phyloP scores from a whole-genome alignment of 2,797 vertebrate genomes.

The Apogon talboti region DNA sequence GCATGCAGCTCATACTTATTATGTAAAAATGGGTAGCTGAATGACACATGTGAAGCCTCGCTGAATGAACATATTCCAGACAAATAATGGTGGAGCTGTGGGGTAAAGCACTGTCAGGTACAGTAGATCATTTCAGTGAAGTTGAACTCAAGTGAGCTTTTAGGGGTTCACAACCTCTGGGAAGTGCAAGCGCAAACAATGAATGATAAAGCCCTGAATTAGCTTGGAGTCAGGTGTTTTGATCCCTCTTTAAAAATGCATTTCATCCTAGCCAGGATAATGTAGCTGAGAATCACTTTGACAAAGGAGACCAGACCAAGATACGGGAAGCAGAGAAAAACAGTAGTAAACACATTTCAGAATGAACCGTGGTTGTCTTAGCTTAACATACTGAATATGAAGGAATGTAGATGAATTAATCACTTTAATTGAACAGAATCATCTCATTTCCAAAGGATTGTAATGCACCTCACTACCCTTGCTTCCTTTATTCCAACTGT shows the following conservation, averaged over 20 bases:
- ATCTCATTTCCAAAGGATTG: neutral
- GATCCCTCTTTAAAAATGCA: neutral
- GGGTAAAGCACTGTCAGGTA: constrained; percentile 2
- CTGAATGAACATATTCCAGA: constrained; percentile 41
- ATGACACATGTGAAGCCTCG: constrained; percentile 28
- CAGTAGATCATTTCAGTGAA: constrained; percentile 1
- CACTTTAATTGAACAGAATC: neutral
- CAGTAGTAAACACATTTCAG: neutral
- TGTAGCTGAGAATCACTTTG: neutral
- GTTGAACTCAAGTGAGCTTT: constrained; percentile 12
- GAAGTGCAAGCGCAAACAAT: constrained; percentile 8
- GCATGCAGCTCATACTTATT: constrained; percentile 42
- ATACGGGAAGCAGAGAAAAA: neutral
- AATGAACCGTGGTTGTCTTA: neutral
- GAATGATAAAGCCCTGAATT: constrained; percentile 11
- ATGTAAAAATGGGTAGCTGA: constrained; percentile 30
- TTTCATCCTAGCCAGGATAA: neutral
- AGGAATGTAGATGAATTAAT: too few relatives aligned
- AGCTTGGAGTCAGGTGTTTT: constrained; percentile 4
- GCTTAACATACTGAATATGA: too few relatives aligned
- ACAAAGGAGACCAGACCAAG: neutral
- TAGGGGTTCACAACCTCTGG: constrained; percentile 3
- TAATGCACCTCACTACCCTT: neutral
- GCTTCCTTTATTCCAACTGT: too few relatives aligned
- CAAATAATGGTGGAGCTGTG: constrained; percentile 29